These are phyloP conservation scores for Lithosia quadra DNA, from an alignment of 2,888 invertebrate species.

Conservation along the genomic window DNA sequence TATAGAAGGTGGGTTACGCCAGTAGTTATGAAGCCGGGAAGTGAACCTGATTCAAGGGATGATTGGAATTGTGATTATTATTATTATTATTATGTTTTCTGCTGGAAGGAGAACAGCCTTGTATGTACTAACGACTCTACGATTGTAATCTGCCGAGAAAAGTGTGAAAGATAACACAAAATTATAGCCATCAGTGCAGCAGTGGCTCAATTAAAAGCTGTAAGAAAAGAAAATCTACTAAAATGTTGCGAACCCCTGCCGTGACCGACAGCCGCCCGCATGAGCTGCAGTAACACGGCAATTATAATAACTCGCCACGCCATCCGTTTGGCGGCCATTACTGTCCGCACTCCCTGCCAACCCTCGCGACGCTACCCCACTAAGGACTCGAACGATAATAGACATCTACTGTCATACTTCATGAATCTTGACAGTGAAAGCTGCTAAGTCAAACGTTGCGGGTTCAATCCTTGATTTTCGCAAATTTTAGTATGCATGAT, in stretches of 20 bases:
- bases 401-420: not conserved
- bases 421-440: not conserved
- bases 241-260: constrained; percentile 56
- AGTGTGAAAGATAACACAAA: not conserved
- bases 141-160: no score
- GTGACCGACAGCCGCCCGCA: constrained; percentile 71
- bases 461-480: no score
- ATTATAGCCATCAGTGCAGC: no score
- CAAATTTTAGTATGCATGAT: no score
- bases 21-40: no score
- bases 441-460: not conserved
- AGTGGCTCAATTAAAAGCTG: no score
- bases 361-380: constrained; percentile 13
- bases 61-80: no score
- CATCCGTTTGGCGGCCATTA: constrained; percentile 70
- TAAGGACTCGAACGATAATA: constrained; percentile 10
- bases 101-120: no score
- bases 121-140: no score
- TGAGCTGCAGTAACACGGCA: constrained; percentile 70
- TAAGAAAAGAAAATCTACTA: not conserved
- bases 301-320: constrained; percentile 77
- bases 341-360: constrained; percentile 55
- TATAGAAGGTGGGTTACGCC: no score
- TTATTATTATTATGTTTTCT: no score
- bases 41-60: no score